Conservation (phyloP, 92 coral and sea anemone species). For the Phenganax subtilis region DNA sequence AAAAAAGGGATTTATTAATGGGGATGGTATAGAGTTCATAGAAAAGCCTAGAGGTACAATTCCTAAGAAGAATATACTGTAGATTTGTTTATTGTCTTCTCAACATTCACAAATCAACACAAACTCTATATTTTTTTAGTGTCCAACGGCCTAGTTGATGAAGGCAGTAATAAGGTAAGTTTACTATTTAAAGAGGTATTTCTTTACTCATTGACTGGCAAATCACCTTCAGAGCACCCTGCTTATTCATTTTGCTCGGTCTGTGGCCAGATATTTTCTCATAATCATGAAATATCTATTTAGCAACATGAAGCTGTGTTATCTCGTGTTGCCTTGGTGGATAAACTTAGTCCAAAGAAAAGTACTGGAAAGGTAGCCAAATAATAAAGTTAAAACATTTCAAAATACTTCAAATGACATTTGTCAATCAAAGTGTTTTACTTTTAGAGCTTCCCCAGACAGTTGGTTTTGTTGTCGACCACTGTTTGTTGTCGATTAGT, state of each 20-base stretch:
- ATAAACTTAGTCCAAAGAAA: slow-evolving; percentile 69
- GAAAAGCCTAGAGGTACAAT: background rate
- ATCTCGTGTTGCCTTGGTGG: slow-evolving; percentile 70
- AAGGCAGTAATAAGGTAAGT: slow-evolving; percentile 12
- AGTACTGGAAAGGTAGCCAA: slow-evolving; percentile 34
- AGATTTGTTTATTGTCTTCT: too few species aligned
- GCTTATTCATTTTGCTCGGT: too few species aligned
- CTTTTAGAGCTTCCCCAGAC: too few species aligned
- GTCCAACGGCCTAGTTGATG: background rate
- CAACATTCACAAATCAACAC: too few species aligned
- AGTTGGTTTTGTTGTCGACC: background rate
- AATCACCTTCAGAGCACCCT: background rate
- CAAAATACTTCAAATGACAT: background rate
- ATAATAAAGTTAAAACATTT: slow-evolving; percentile 19
- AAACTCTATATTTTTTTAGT: background rate
- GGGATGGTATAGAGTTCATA: slow-evolving; percentile 7
- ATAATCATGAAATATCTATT: background rate
- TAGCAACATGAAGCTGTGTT: slow-evolving; percentile 60
- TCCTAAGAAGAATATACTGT: too few species aligned
- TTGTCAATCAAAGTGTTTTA: background rate
- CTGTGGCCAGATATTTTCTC: too few species aligned
- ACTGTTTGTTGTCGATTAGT: too few species aligned
- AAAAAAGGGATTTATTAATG: slow-evolving; percentile 67
- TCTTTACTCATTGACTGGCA: background rate
- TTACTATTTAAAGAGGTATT: background rate